Evolutionary conservation across 2,797 vertebrate genomes (phyloP), one percentile per base, ranked within the genome.

Genomic region (Pygocentrus nattereri): DNA sequence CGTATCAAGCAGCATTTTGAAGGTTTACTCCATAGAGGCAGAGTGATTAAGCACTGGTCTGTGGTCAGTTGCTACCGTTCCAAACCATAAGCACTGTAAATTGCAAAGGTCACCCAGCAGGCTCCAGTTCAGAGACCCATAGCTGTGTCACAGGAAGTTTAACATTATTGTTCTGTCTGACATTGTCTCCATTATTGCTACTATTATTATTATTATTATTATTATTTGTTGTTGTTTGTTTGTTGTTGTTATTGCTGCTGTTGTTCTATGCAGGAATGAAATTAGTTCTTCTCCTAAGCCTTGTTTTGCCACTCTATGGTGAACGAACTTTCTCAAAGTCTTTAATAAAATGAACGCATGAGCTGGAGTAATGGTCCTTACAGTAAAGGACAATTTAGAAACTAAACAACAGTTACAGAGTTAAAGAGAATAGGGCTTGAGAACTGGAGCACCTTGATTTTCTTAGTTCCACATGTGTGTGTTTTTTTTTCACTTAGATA

Each of bases 31-130:
- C 52, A 27, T 69, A 61, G 74, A 78, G 65, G 38, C 58, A 70
- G 50, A 69, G 61, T 64, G 49, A 87, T 79, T 83, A 82, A 78
- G 76, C 47, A 49, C 82, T 75, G 84, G 58, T 82, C 65, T 80
- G 82, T 84, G 82, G 86, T 85, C 82, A 84, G 64, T 83, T 68
- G 69, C 76, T 82, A 80, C 82, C 69, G 74, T 82, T 85, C 84
- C 84, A 85, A 85, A 78, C 82, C 80, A 80, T 84, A 80, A 82
- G 84, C 80, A 78, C 25, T 71, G 64, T 79, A 84, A 85, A 84
- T 87, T 82, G 78, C 84, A 78, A 82, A 85, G 79, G 86, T 87
- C 86, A 87, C 74, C 74, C 54, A n/a, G 70, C 79, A 84, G 74
- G 65, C 69, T 77, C 61, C 18, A 54, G 72, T 69, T 52, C 65